Evolutionary conservation across 2,797 vertebrate genomes (phyloP).

Genomic region (Notamacropus eugenii): DNA sequence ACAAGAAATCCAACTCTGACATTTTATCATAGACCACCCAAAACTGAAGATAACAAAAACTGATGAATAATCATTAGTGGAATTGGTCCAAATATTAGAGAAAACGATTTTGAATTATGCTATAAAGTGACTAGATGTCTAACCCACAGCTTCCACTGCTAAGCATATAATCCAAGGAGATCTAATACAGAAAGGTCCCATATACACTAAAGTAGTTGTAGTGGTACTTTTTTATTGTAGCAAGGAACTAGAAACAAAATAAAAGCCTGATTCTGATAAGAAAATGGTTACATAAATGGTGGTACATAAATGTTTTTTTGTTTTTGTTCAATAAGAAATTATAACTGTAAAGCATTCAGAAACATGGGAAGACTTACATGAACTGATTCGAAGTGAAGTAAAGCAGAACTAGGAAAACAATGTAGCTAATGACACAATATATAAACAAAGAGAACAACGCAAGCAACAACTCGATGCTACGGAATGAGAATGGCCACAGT

Average conservation of each 20-base stretch:
- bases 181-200: neutral
- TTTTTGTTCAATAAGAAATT: neutral
- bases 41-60: neutral
- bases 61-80: neutral
- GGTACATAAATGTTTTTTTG: neutral
- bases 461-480: neutral
- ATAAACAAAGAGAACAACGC: neutral
- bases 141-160: neutral
- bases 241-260: neutral
- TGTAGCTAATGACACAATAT: neutral
- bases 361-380: neutral
- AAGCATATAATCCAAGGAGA: neutral
- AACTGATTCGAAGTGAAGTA: neutral
- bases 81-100: neutral
- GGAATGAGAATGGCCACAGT: neutral
- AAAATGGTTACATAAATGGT: neutral
- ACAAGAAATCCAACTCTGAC: neutral
- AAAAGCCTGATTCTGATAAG: neutral
- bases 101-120: neutral
- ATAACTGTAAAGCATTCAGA: neutral
- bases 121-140: neutral
- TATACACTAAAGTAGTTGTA: neutral
- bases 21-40: neutral
- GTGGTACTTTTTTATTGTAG: neutral
- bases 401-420: neutral